Evolutionary conservation across 2,113 vertebrate genomes (phyloP).

Genomic region (Lasiurus borealis): DNA sequence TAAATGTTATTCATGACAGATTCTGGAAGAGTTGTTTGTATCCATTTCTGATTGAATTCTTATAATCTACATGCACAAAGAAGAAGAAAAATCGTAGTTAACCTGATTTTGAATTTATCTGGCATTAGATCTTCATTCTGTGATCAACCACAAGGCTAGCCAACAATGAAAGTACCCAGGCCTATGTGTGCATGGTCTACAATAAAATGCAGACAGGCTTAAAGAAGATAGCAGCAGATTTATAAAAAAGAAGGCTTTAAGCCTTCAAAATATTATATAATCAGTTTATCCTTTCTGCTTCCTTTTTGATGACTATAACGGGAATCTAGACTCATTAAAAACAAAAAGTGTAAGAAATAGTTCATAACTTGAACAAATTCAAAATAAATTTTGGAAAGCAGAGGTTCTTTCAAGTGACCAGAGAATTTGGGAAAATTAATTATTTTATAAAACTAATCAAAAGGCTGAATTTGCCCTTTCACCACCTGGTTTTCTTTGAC

Average conservation of each 20-base stretch:
- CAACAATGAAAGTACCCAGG: not conserved
- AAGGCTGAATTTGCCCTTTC: not conserved
- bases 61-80: not conserved
- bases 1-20: slow-evolving; percentile 40
- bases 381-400: not conserved
- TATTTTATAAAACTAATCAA: slow-evolving; percentile 27
- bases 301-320: not conserved
- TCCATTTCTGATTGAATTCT: not conserved
- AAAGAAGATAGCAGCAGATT: not conserved
- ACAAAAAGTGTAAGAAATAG: slow-evolving; percentile 9
- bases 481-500: not conserved
- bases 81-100: slow-evolving; percentile 6
- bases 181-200: not conserved
- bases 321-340: not conserved
- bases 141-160: not conserved
- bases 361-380: not conserved
- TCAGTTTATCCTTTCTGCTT: not conserved
- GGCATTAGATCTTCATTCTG: not conserved
- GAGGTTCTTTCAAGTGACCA: too few relatives aligned
- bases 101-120: not conserved
- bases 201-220: not conserved
- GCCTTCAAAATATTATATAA: not conserved
- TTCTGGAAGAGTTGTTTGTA: not conserved
- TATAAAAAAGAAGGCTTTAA: not conserved
- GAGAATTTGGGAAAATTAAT: slow-evolving; percentile 36